Evolutionary conservation across 1,140 invertebrate species (phyloP).

Genomic region (Drosophila miranda): DNA sequence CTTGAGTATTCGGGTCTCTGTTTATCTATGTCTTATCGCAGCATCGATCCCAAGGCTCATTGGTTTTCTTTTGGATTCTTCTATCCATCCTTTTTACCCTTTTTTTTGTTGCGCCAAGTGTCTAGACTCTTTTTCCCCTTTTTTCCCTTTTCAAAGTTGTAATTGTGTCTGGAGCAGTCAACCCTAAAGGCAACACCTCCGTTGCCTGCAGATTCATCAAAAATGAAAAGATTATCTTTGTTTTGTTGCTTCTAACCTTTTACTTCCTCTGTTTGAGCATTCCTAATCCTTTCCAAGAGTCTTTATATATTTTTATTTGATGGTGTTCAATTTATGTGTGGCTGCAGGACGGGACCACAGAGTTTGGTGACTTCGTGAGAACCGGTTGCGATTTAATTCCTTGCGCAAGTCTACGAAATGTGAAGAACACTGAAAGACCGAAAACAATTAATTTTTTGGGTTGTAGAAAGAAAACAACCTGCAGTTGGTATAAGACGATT

Average conservation of each 20-base stretch:
- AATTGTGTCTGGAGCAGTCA: constrained; percentile 56
- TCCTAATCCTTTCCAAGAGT: too few species aligned
- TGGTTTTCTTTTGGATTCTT: constrained; percentile 2
- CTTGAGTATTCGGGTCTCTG: not conserved
- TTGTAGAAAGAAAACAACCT: not conserved
- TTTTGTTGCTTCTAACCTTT: too few species aligned
- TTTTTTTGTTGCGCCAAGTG: constrained; percentile 50
- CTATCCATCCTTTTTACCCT: constrained; percentile 27
- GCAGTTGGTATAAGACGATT: not conserved
- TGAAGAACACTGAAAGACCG: not conserved
- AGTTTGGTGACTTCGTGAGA: constrained; percentile 60
- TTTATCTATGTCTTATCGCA: not conserved
- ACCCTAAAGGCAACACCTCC: constrained; percentile 57
- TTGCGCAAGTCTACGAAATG: constrained; percentile 45
- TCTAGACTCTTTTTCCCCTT: constrained; percentile 44
- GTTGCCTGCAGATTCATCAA: constrained; percentile 5
- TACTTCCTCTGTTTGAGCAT: too few species aligned
- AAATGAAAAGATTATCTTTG: constrained; percentile 1
- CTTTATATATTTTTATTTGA: too few species aligned
- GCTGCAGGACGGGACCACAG: constrained; percentile 34
- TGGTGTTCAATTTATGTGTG: constrained; percentile 18
- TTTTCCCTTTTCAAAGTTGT: constrained; percentile 24
- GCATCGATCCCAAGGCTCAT: constrained; percentile 1
- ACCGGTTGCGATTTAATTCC: constrained; percentile 61
- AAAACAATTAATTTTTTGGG: not conserved